phyloP scores from a whole-genome alignment of 2,113 vertebrate genomes.

The Dendrocopos noguchii region DNA sequence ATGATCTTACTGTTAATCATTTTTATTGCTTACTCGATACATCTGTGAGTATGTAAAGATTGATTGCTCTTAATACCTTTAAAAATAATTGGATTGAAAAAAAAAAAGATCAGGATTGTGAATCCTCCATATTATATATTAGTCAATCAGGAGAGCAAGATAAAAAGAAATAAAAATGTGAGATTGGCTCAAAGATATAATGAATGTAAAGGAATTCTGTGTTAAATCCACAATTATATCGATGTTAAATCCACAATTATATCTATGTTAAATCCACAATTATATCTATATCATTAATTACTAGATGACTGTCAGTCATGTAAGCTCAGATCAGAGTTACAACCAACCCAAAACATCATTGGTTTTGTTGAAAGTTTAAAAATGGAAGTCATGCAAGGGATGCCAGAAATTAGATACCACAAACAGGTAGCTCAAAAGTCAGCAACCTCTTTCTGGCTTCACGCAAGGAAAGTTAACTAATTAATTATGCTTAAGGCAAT shows the following conservation, averaged over 20 bases:
- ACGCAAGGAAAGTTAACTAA: neutral
- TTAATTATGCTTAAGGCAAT: neutral
- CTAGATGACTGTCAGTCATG: neutral
- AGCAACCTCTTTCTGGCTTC: neutral
- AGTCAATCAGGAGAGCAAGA: neutral
- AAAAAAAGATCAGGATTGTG: neutral
- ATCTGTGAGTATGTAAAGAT: neutral
- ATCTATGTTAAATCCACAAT: neutral
- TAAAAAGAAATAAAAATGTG: neutral
- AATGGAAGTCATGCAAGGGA: neutral
- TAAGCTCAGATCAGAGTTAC: neutral
- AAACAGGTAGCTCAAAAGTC: neutral
- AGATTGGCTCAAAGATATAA: neutral
- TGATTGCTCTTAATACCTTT: neutral
- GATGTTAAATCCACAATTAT: neutral
- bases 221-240: neutral
- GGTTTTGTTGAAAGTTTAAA: neutral
- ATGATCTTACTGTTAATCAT: neutral
- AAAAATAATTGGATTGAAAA: neutral
- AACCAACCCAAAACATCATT: neutral
- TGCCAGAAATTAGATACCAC: neutral
- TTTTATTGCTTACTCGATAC: neutral
- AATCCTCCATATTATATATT: neutral
- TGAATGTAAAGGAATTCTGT: neutral
- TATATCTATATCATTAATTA: neutral